Base-by-base conservation (phyloP, 2,113 vertebrate genomes). In the Oreochromis spilurus region DNA sequence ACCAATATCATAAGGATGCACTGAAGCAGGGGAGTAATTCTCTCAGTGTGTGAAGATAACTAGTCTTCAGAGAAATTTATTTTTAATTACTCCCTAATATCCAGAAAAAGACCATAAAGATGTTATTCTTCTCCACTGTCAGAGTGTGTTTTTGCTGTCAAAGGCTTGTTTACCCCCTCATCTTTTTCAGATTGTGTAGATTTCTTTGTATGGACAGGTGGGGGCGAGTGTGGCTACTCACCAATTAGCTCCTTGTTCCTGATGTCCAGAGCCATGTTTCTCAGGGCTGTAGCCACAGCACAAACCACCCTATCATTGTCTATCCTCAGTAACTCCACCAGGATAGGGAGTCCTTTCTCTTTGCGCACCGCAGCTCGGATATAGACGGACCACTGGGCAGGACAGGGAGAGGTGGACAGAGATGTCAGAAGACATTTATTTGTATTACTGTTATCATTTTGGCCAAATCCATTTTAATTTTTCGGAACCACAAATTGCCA, bases 171-270 rank as follows among this genome's bases (percentile, higher is more conserved):
- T 77, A 48, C 36, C 7, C 9, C 2, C 1, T 36, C 5, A 6
- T 24, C 24, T 16, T 26, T 72, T 45, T 72, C 40, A 79, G 17
- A 12, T 19, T 52, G 26, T 48, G 13, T 40, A 11, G 12, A 21
- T 83, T 55, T 38, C 9, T 80, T 54, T 80, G 78, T 57, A 40
- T 26, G 52, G 21, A 55, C 11, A 24, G 52, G 16, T 84, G 29
- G 75, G 11, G 53, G 14, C 24, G 1, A 43, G 62, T 67, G 11
- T 67, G 62, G 16, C 7, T 5, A 96, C 98, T 21, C 97, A 99
- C 99, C 98, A n/a, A 99, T 99, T 86, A 99, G 96, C 83, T 99
- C 99, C 95, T 99, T 99, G 95, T 99, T 99, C 95, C 99, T 97
- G 93, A 99, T 97, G 92, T 99, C 99, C 96, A 99, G 96, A 93